Conservation (phyloP, 2,113 vertebrate species). For the Atlantisia rogersi region DNA sequence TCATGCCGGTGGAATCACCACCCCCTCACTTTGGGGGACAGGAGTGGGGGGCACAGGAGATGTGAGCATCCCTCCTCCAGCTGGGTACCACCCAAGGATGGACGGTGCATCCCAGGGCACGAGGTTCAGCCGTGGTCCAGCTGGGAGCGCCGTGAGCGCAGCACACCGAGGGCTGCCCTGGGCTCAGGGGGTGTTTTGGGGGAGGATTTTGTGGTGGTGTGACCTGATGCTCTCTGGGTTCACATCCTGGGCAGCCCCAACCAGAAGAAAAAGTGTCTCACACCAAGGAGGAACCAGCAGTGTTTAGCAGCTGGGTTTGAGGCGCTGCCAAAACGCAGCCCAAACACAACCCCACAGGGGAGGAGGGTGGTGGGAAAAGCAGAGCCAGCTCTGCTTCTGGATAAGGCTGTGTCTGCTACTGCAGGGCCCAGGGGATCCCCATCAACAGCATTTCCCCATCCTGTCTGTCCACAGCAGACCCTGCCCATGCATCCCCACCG, state of each 20-base stretch:
- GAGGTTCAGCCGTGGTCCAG: neutral
- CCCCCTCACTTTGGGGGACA: neutral
- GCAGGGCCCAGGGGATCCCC: neutral
- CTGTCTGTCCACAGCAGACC: neutral
- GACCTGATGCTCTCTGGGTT: neutral
- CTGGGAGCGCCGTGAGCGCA: fast-evolving
- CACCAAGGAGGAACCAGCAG: neutral
- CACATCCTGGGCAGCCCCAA: fast-evolving
- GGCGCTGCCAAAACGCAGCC: neutral
- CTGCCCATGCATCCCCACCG: neutral
- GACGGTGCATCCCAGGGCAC: fast-evolving
- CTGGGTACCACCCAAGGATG: fast-evolving
- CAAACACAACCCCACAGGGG: neutral
- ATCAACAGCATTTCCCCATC: neutral
- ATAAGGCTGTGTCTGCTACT: neutral
- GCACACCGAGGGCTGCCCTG: fast-evolving
- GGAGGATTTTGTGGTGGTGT: neutral
- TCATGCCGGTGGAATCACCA: neutral
- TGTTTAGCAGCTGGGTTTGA: neutral
- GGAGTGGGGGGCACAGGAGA: neutral
- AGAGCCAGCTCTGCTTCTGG: neutral
- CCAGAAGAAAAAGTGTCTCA: constrained; percentile 18
- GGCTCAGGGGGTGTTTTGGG: fast-evolving
- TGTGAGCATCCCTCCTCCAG: neutral
- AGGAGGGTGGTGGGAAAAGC: neutral